Conservation (phyloP, 1,140 invertebrate genomes). For the Anastatus disparis region DNA sequence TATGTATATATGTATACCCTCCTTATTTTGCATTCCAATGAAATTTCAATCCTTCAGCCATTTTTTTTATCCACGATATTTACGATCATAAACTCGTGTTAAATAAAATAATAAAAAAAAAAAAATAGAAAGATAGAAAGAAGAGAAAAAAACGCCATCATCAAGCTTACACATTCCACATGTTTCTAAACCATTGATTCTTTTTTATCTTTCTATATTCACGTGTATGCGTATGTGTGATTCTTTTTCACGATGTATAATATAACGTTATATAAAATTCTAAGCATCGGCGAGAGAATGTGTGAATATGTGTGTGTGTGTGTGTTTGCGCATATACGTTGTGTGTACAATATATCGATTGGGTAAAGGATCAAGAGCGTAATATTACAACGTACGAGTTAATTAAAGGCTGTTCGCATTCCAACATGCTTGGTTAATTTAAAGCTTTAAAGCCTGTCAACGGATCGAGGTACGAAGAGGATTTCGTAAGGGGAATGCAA, state of each 20-base stretch:
- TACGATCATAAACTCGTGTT: not conserved
- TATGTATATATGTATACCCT: too few species aligned
- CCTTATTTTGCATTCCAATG: slow-evolving; percentile 12
- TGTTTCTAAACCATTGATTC: too few species aligned
- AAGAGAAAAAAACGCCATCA: not conserved
- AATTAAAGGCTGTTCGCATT: slow-evolving; percentile 37
- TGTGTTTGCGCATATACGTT: too few species aligned
- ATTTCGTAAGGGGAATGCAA: slow-evolving; percentile 32
- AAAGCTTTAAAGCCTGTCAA: slow-evolving; percentile 32
- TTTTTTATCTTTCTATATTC: not conserved
- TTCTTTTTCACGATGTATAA: not conserved
- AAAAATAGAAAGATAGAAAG: not conserved
- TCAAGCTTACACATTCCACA: not conserved
- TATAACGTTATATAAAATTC: slow-evolving; percentile 5
- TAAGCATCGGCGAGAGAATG: too few species aligned
- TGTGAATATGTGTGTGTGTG: too few species aligned
- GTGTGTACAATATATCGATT: too few species aligned
- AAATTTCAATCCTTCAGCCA: not conserved
- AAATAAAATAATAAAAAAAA: too few species aligned
- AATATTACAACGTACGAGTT: too few species aligned
- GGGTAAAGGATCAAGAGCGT: too few species aligned
- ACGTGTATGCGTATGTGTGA: too few species aligned
- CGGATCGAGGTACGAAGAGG: not conserved
- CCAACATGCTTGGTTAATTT: slow-evolving; percentile 36
- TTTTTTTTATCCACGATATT: not conserved